Conservation (phyloP, 2,797 vertebrate species). For the Myoxocephalus aenaeus region DNA sequence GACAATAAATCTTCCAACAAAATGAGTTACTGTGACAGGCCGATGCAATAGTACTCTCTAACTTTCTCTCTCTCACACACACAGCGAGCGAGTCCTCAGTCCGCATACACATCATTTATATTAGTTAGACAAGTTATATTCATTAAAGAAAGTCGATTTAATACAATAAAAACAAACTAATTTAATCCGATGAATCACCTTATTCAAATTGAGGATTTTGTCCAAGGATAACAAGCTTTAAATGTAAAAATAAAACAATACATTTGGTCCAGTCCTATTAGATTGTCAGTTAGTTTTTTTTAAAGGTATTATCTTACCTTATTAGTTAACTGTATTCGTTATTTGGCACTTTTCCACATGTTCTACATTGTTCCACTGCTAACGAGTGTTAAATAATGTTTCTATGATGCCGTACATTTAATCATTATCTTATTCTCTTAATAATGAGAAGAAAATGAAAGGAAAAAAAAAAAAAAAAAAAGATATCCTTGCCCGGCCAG, state of each 20-base stretch:
- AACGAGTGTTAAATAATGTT: neutral
- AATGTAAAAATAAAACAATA: neutral
- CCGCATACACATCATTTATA: no score
- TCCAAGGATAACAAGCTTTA: neutral
- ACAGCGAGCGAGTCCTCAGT: no score
- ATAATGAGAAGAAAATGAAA: neutral
- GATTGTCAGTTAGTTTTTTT: neutral
- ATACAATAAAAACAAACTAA: neutral
- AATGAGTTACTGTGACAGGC: no score
- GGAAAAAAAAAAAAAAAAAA: neutral
- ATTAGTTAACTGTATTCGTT: neutral
- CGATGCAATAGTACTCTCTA: no score
- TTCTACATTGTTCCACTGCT: neutral
- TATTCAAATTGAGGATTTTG: neutral
- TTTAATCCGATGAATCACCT: neutral
- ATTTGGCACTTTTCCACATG: neutral
- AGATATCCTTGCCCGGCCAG: neutral
- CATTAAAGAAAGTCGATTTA: neutral
- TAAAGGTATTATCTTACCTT: neutral
- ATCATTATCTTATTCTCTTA: neutral
- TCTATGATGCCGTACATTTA: neutral
- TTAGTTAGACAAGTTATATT: neutral
- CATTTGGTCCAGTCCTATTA: neutral
- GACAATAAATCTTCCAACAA: no score
- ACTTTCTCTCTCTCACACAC: no score